These are phyloP conservation scores for Papilio protenor DNA, from an alignment of 2,888 invertebrate species.

Conservation along the genomic window DNA sequence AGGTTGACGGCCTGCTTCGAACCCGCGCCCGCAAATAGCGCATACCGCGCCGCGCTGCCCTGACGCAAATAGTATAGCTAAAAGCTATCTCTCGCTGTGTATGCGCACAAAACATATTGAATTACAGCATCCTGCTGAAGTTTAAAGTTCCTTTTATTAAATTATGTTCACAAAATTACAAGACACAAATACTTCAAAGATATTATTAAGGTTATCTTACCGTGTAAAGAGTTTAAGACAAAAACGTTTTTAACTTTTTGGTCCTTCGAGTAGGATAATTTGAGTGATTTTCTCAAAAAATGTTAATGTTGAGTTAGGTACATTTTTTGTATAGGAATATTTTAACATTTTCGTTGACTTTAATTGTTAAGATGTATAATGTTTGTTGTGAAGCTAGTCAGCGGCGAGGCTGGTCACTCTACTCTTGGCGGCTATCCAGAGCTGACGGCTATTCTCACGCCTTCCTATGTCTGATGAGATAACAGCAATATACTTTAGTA, in stretches of 20 bases:
- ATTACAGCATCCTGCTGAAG: slow-evolving; percentile 24
- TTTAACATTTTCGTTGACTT: not conserved
- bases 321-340: not conserved
- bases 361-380: slow-evolving; percentile 6
- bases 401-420: slow-evolving; percentile 25
- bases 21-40: slow-evolving; percentile 42
- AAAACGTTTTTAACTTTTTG: not conserved
- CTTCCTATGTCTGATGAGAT: slow-evolving; percentile 21
- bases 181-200: not conserved
- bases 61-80: slow-evolving; percentile 35
- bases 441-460: slow-evolving; percentile 10
- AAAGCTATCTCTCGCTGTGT: slow-evolving; percentile 25
- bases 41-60: slow-evolving; percentile 27
- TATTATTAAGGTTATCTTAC: too few species aligned
- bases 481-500: slow-evolving; percentile 8
- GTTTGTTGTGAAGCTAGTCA: slow-evolving; percentile 11
- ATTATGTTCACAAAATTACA: not conserved
- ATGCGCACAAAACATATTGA: slow-evolving; percentile 28
- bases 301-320: not conserved
- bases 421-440: slow-evolving; percentile 34
- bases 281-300: not conserved
- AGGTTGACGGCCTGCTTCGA: slow-evolving; percentile 41
- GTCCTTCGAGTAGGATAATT: not conserved
- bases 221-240: not conserved
- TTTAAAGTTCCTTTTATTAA: not conserved